phyloP scores from a whole-genome alignment of 2,113 vertebrate genomes.

The Genyomyrus donnyi region DNA sequence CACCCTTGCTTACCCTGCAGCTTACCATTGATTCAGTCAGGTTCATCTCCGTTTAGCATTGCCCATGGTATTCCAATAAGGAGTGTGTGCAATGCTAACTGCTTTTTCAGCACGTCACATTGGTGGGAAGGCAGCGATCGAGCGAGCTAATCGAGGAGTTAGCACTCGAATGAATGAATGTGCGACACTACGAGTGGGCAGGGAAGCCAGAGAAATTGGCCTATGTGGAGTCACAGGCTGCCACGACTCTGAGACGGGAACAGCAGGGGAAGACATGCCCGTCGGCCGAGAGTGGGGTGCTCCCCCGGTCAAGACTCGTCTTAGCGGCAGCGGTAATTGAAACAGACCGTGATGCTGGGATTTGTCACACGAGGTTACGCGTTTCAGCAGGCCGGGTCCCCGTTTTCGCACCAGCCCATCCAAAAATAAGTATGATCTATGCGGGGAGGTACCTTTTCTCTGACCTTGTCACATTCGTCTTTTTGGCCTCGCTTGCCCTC shows the following conservation, averaged over 20 bases:
- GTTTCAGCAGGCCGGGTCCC: background rate
- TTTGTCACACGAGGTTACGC: background rate
- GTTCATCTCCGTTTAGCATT: background rate
- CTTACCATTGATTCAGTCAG: background rate
- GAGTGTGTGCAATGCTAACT: background rate
- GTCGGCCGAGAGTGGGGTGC: background rate
- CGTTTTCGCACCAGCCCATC: background rate
- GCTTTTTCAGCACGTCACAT: background rate
- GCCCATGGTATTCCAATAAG: background rate
- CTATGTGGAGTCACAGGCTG: background rate
- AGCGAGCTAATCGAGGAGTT: background rate
- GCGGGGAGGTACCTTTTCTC: background rate
- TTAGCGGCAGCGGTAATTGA: background rate
- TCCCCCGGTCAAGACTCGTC: background rate
- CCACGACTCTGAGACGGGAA: background rate
- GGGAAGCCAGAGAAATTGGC: background rate
- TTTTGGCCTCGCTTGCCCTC: background rate
- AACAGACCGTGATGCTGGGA: conserved; percentile 6
- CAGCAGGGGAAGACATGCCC: background rate
- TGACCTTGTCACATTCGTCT: conserved; percentile 9
- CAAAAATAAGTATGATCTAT: conserved; percentile 12
- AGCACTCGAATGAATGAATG: background rate
- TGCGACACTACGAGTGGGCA: background rate
- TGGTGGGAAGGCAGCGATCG: background rate
- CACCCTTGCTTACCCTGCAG: background rate